Percentiles rank a stretch among this genome's conserved stretches.
Evolutionary conservation across 2,797 vertebrate genomes (phyloP).

Genomic region (Cynopterus sphinx): DNA sequence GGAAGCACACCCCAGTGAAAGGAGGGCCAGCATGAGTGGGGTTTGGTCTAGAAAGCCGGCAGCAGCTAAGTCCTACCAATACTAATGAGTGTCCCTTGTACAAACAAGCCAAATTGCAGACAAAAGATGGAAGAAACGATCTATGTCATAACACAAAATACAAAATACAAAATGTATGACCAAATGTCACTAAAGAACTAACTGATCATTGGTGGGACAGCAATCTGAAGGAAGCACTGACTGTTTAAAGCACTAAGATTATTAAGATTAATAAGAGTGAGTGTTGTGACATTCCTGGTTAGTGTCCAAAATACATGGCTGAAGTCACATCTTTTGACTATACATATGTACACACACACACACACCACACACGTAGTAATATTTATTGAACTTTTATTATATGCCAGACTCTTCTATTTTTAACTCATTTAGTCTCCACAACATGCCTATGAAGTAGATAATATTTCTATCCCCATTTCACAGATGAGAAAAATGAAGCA

Average conservation of each 20-base stretch:
- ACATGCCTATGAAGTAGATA: neutral
- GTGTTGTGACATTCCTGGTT: neutral
- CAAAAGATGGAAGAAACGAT: conserved; percentile 59
- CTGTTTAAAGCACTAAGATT: neutral
- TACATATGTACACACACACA: neutral
- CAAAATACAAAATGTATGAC: conserved; percentile 49
- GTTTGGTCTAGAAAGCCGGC: conserved; percentile 68
- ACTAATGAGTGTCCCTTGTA: conserved; percentile 71
- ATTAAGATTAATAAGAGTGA: neutral
- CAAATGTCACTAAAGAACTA: conserved; percentile 41
- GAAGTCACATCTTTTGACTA: neutral
- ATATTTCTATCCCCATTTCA: neutral
- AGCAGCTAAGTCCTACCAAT: conserved; percentile 68
- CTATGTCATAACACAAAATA: conserved; percentile 48
- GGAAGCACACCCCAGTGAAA: conserved; percentile 55
- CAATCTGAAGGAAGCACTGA: neutral
- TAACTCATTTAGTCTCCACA: neutral
- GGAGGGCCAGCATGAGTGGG: conserved; percentile 28
- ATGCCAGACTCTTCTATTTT: neutral
- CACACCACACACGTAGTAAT: neutral
- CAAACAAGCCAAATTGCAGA: conserved; percentile 75
- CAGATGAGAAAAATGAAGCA: neutral
- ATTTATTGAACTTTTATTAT: neutral
- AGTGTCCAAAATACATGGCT: neutral
- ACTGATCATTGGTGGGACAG: neutral